Percentiles rank a stretch among this genome's conserved stretches.
phyloP scores from a whole-genome alignment of 2,113 vertebrate species.

The Tretioscincus oriximinensis region DNA sequence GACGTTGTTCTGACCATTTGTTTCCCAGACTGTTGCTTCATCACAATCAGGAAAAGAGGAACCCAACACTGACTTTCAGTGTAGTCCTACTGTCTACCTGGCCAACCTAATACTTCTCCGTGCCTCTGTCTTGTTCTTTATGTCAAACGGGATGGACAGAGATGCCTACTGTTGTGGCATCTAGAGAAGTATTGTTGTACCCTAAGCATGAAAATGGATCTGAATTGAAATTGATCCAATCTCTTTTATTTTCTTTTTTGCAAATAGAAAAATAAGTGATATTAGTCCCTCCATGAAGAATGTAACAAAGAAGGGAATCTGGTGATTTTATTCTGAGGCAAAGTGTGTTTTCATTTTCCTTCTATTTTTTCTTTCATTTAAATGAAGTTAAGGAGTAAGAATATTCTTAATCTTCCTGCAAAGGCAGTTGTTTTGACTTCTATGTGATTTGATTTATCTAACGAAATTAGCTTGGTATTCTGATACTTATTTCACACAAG shows the following conservation, averaged over 20 bases:
- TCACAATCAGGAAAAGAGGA: no score
- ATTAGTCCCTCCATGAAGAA: not conserved
- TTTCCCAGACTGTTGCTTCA: no score
- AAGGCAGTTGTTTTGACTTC: conserved; percentile 14
- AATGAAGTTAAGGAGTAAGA: conserved; percentile 7
- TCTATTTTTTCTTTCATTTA: not conserved
- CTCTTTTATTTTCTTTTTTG: not conserved
- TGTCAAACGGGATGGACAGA: no score
- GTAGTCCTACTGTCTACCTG: no score
- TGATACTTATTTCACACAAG: conserved; percentile 11
- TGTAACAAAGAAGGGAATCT: not conserved
- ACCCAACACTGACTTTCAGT: no score
- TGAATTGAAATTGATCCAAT: not conserved
- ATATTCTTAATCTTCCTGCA: not conserved
- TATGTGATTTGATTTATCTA: conserved; percentile 8
- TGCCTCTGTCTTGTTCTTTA: no score
- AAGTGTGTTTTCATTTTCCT: not conserved
- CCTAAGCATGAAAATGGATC: not conserved
- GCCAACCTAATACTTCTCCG: no score
- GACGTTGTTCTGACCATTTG: no score
- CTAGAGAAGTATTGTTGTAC: no score
- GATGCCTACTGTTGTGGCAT: no score
- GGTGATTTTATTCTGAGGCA: not conserved
- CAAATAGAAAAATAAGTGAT: not conserved
- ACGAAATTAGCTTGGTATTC: not conserved